A percentile compares a stretch with the other conserved stretches of the same genome.
phyloP scores from a whole-genome alignment of 2,888 invertebrate species.

The Catocala sponsa region DNA sequence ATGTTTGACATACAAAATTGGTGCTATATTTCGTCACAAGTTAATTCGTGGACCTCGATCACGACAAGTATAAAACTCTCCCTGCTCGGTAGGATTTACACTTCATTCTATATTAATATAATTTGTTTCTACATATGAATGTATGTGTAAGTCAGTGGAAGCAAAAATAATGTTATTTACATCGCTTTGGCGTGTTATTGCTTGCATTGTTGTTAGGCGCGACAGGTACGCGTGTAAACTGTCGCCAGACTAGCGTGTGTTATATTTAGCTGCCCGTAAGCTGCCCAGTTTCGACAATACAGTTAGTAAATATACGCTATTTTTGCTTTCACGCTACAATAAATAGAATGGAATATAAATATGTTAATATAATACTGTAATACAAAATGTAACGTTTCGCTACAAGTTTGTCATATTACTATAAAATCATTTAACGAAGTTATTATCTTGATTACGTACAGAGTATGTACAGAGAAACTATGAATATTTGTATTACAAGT shows the following conservation, averaged over 20 bases:
- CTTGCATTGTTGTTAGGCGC: neutral
- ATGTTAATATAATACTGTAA: slow-evolving; percentile 59
- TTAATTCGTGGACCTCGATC: slow-evolving; percentile 61
- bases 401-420: slow-evolving; percentile 46
- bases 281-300: slow-evolving; percentile 11
- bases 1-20: slow-evolving; percentile 72
- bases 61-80: slow-evolving; percentile 31
- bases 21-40: slow-evolving; percentile 67
- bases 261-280: slow-evolving; percentile 36
- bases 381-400: slow-evolving; percentile 48
- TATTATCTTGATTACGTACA: slow-evolving; percentile 29
- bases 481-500: slow-evolving; percentile 29
- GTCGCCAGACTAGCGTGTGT: slow-evolving; percentile 9
- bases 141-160: slow-evolving; percentile 21
- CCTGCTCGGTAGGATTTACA: slow-evolving; percentile 24
- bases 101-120: slow-evolving; percentile 15
- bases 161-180: slow-evolving; percentile 41
- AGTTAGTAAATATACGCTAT: slow-evolving; percentile 23
- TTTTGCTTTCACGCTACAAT: slow-evolving; percentile 36
- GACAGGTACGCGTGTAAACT: slow-evolving; percentile 3
- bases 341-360: slow-evolving; percentile 39
- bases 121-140: slow-evolving; percentile 19
- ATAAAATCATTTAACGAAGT: slow-evolving; percentile 37
- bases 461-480: slow-evolving; percentile 30
- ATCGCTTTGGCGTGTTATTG: slow-evolving; percentile 3